Evolutionary conservation across 1,140 invertebrate genomes (phyloP), one percentile per base, ranked within the genome.

Genomic region (Ganaspis sp.): DNA sequence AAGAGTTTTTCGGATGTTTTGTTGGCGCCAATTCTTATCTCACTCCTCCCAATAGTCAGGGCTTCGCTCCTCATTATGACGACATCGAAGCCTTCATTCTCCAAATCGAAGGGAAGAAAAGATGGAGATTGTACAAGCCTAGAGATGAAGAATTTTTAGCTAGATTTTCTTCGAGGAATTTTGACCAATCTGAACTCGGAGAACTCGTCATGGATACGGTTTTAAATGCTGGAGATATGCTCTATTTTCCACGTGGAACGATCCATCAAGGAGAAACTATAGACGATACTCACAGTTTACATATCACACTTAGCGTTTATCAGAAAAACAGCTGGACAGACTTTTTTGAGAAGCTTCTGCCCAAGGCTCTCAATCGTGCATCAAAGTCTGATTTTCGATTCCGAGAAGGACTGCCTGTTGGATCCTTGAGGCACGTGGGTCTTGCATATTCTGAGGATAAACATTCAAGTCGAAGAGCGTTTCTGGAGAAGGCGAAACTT

Each of bases 71-170:
- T 0, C 98, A 99, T 92, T 99, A 96, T 91, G 98, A 99, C 92
- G 98, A 99, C 86, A 99, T 99, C 83, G 99, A 99, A 92, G 98
- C 98, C 15, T 99, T 99, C 89, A 94, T 99, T 74, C 86, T 99
- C 45, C 99, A 99, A 92, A 89, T 99, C 8, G 98, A 99, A 92
- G 99, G 99, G 0, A 95, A 95, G 83, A 99, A 99, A 91, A 93
- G 95, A 77, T 99, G 98, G 98, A 95, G 94, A 83, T 88, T 99
- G 4, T 99, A 99, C 88, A 93, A 93, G 79, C 96, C 97, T 29
- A 90, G 92, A 23, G 73, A 84, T 29, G 86, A 90, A 15, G 96
- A 98, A 88, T 89, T 92, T 6, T 90, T 99, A 12, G 94, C 97
- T 40, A 92, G 96, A 75, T 93, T 92, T 85, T 98, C 98, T 0